phyloP scores from a whole-genome alignment of 2,797 vertebrate species.

The Danio albolineatus region DNA sequence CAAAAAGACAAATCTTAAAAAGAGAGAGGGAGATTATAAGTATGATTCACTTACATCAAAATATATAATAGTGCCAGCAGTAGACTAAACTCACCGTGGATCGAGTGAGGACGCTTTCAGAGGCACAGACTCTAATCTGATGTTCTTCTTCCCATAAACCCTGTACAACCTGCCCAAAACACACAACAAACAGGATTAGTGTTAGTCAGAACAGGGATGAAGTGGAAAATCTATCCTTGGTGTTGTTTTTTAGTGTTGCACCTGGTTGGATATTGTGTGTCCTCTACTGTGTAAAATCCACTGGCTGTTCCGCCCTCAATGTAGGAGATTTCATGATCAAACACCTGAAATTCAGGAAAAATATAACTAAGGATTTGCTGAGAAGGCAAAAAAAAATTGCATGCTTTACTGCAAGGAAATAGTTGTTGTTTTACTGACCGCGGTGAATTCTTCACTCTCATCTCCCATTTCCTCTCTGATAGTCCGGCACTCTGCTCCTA shows the following conservation, averaged over 20 bases:
- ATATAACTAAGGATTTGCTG: too few species aligned
- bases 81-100: conserved; percentile 82
- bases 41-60: neutral
- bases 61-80: neutral
- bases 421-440: conserved; percentile 74
- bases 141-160: conserved; percentile 94
- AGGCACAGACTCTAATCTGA: conserved; percentile 90
- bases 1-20: conserved; percentile 90
- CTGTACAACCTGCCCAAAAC: conserved; percentile 85
- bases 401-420: neutral
- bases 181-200: conserved; percentile 26
- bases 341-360: conserved; percentile 79
- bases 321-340: conserved; percentile 94
- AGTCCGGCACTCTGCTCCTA: conserved; percentile 92
- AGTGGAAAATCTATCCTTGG: neutral
- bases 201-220: neutral
- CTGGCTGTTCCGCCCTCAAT: conserved; percentile 96
- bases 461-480: conserved; percentile 98
- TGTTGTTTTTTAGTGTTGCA: conserved; percentile 64
- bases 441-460: conserved; percentile 94
- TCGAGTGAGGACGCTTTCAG: conserved; percentile 89
- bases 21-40: neutral
- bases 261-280: conserved; percentile 86
- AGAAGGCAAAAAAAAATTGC: neutral
- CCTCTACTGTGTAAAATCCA: conserved; percentile 96